Evolutionary conservation across 2,797 vertebrate species (phyloP).

Genomic region (Enteromius trimaculatus): DNA sequence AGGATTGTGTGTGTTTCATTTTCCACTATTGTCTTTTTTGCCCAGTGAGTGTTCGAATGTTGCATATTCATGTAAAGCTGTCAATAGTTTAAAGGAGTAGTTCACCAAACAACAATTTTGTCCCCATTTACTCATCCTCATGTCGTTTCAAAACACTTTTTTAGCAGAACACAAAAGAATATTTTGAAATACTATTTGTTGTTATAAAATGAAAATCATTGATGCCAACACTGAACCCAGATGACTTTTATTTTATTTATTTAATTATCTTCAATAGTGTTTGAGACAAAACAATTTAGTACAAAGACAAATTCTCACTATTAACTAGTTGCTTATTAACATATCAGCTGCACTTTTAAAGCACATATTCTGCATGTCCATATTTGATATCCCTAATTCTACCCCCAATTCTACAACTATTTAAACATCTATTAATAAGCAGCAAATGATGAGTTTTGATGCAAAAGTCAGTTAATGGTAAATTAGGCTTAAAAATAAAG

Average conservation of each 20-base stretch:
- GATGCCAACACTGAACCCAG: background rate
- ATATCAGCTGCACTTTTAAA: background rate
- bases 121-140: background rate
- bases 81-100: background rate
- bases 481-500: background rate
- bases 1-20: background rate
- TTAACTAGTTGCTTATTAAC: background rate
- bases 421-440: background rate
- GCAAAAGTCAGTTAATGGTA: background rate
- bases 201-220: background rate
- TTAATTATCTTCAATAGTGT: background rate
- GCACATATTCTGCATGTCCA: background rate
- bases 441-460: background rate
- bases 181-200: background rate
- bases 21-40: background rate
- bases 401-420: background rate
- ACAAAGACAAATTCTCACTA: background rate
- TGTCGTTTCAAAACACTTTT: background rate
- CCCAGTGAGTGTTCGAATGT: background rate
- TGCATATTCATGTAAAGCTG: background rate
- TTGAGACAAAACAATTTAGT: background rate
- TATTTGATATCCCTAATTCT: background rate
- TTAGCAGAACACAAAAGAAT: background rate
- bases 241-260: background rate
- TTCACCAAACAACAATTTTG: background rate